These are phyloP conservation scores for Rhegmatorhina hoffmannsi DNA, from an alignment of 2,113 vertebrate genomes.

Conservation along the genomic window DNA sequence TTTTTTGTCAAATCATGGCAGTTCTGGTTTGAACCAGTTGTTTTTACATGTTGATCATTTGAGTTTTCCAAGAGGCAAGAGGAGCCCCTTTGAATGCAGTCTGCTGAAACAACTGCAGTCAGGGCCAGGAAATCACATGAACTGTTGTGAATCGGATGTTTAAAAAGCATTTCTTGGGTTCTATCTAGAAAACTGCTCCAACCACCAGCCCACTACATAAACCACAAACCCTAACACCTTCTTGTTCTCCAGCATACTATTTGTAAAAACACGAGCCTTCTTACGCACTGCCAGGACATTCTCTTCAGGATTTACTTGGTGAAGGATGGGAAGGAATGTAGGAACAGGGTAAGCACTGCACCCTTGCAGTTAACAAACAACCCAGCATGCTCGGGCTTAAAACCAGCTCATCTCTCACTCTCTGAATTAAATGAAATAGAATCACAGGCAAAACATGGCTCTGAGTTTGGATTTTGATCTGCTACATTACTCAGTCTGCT, in stretches of 20 bases:
- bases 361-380: neutral
- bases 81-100: neutral
- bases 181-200: neutral
- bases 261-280: neutral
- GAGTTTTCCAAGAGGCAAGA: neutral
- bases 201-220: neutral
- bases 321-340: neutral
- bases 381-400: neutral
- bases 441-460: neutral
- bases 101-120: accelerated
- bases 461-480: neutral
- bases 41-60: neutral
- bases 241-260: neutral
- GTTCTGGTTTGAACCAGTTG: neutral
- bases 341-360: neutral
- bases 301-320: neutral
- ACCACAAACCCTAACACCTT: neutral
- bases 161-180: neutral
- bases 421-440: neutral
- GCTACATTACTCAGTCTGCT: neutral
- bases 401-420: neutral
- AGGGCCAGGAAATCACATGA: neutral
- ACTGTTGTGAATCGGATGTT: neutral
- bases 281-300: neutral
- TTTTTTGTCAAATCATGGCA: neutral